phyloP scores from a whole-genome alignment of 2,113 vertebrate species.

The Kryptolebias marmoratus region DNA sequence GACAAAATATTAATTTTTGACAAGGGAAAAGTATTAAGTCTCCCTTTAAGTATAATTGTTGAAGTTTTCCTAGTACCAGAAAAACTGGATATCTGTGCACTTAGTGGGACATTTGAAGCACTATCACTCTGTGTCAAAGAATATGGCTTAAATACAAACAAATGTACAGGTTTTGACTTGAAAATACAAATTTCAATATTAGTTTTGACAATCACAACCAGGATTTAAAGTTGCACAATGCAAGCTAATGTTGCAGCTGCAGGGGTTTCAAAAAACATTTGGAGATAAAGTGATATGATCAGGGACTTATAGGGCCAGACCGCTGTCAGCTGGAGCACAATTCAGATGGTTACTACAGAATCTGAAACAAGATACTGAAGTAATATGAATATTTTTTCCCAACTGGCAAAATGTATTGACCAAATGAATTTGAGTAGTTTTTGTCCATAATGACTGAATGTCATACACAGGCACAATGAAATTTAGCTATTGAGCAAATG shows the following conservation, averaged over 20 bases:
- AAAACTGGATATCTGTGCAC: neutral
- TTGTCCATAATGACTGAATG: conserved; percentile 25
- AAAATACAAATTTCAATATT: neutral
- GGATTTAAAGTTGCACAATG: neutral
- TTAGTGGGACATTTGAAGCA: neutral
- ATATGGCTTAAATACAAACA: neutral
- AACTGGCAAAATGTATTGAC: conserved; percentile 1
- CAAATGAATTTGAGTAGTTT: conserved; percentile 21
- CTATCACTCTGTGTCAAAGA: neutral
- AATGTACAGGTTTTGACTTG: neutral
- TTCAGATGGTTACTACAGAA: conserved; percentile 18
- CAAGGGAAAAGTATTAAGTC: neutral
- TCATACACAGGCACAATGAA: conserved; percentile 16
- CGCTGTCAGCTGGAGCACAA: conserved; percentile 15
- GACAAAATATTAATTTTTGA: too few relatives aligned
- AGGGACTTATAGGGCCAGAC: conserved; percentile 4
- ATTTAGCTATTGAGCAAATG: conserved; percentile 11
- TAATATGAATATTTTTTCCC: conserved; percentile 27
- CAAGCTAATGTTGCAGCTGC: conserved; percentile 2
- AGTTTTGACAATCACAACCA: conserved; percentile 5
- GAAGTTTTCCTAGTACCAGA: neutral
- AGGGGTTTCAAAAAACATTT: conserved; percentile 11
- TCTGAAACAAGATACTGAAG: conserved; percentile 35
- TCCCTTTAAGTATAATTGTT: neutral
- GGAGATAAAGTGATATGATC: conserved; percentile 18